phyloP scores from a whole-genome alignment of 2,113 vertebrate species.

The Epinephelus fuscoguttatus region DNA sequence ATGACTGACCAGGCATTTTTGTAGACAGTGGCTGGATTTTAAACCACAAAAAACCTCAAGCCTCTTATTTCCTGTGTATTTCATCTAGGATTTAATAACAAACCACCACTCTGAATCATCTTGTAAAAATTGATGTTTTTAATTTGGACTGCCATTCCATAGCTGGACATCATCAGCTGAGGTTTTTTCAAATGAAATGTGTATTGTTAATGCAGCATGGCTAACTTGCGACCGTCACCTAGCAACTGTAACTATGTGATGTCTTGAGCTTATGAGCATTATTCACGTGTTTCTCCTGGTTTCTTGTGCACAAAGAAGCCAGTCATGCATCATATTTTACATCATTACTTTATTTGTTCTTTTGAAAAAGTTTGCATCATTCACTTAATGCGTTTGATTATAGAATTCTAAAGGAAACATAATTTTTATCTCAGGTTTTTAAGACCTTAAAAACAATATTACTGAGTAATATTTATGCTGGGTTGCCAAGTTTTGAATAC shows the following conservation, averaged over 20 bases:
- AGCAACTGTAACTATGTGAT: not conserved
- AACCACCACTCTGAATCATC: not conserved
- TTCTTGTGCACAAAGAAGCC: not conserved
- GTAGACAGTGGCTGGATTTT: not conserved
- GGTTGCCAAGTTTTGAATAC: not conserved
- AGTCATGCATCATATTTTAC: not conserved
- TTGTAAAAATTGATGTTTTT: not conserved
- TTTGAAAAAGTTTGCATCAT: not conserved
- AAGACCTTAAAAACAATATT: not conserved
- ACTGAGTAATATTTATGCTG: not conserved
- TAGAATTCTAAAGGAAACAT: not conserved
- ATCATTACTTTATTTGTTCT: not conserved
- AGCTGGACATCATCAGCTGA: not conserved
- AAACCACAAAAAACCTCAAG: not conserved
- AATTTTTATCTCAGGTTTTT: not conserved
- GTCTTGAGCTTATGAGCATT: not conserved
- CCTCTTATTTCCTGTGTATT: not conserved
- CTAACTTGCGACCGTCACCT: not conserved
- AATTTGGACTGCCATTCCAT: not conserved
- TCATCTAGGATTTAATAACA: constrained; percentile 15
- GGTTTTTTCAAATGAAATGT: not conserved
- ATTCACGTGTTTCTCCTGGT: not conserved
- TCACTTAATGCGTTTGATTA: not conserved
- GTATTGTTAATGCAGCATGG: not conserved
- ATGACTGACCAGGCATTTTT: not conserved